Base-by-base conservation (phyloP, 2,888 invertebrate genomes). In the Drosophila pegasa region DNA sequence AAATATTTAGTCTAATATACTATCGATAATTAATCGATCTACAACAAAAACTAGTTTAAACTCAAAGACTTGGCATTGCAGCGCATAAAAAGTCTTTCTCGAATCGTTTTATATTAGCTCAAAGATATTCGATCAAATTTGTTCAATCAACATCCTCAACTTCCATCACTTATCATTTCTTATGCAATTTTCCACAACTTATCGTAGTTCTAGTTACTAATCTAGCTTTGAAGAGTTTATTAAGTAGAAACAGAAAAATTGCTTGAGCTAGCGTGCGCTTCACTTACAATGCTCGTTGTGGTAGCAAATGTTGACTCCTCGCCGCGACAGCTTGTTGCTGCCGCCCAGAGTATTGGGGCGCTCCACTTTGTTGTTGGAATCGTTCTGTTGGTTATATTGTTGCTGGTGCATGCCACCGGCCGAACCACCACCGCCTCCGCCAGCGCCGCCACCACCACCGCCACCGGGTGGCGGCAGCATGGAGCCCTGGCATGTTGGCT, bases 271-370 rank as follows among this genome's bases (percentile, higher is more conserved):
- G 41, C 29, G 37, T 10, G 52, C 18, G 27, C 0, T 18, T 20
- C 76, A 94, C 94, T 94, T 93, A 94, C 94, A 95, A 91, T 96
- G 95, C 92, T 96, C 96, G 78, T 95, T 95, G 93, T 95, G 96
- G 93, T 96, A 96, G 93, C 96, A 96, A 92, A 96, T 94, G 81
- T 91, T 91, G 88, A 95, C 93, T 31, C 87, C 85, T 91, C 97
- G 94, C 90, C 97, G 94, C 87, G 96, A 95, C 84, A 95, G 93
- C 92, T 95, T 95, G 84, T 95, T 95, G 79, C 95, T 95, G 80
- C 95, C 95, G 78, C 95, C 95, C 91, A 97, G 94, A 78, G 96
- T 95, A 91, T 95, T 96, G 75, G 97, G 97, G 90, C 97, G 94
- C 93, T 96, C 96, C 69, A 96, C 95, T 93, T 96, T 93, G 93